Base-by-base conservation (phyloP, 1,140 invertebrate genomes). In the Vanessa atalanta region DNA sequence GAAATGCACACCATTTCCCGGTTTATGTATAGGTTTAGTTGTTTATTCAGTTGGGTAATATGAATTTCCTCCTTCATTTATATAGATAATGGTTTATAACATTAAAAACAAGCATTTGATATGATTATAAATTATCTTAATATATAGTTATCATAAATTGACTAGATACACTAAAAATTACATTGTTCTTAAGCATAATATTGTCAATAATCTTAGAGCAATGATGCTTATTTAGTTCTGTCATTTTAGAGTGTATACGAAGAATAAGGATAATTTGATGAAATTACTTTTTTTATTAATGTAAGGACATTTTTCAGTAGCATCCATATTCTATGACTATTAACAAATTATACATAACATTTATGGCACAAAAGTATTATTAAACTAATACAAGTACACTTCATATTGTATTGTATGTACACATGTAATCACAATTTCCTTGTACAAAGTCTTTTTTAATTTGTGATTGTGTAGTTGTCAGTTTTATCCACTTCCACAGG, bases 401-500 rank as follows among this genome's bases (percentile, higher is more conserved):
- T 55, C 26, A 1, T 53, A 55, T 55, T 55, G 1, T 20, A 20
- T 20, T 20, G 20, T 20, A 20, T 20, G 37, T 43, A 43, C 53
- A 26, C 13, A 60, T 60, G 15, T 26, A 31, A 9, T 43, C 9
- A 37, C 14, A 31, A 61, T 37, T 3, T 65, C 63, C 13, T 47
- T 65, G n/a, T 20, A 47, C 1, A 20, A 31, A 31, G 11, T 20
- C 16, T 65, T 13, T n/a, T 47, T 86, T 80, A 85, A 79, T 84
- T 83, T 65, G 72, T 83, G 53, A 88, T 84, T 70, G 67, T 76
- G 60, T 86, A 91, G 66, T 70, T 76, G 23, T 88, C 83, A 77
- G 79, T 84, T 82, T 91, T 91, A 83, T 87, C 89, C 89, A 91
- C 90, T 86, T 89, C 88, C 84, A 82, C 84, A 20, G 86, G 88